Percentiles rank a stretch among this genome's conserved stretches.
phyloP scores from a whole-genome alignment of 2,888 invertebrate genomes.

The Clivina fossor region DNA sequence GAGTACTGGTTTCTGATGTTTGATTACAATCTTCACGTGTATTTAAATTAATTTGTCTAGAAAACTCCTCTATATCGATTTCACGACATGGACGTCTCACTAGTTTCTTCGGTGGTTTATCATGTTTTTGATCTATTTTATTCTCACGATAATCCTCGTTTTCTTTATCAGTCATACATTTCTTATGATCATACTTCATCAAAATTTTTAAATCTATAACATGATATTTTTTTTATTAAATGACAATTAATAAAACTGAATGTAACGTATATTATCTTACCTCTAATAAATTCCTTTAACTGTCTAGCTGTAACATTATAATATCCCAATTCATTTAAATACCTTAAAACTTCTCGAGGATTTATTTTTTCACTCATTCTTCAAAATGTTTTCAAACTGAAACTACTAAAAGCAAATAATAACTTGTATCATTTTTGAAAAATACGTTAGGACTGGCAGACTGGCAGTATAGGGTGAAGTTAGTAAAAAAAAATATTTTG shows the following conservation, averaged over 20 bases:
- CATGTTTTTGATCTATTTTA: neutral
- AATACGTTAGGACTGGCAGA: no score
- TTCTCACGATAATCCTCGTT: conserved; percentile 37
- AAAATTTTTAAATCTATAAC: conserved; percentile 67
- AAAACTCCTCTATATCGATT: no score
- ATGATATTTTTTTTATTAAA: conserved; percentile 33
- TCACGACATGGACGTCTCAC: no score
- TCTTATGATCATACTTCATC: conserved; percentile 63
- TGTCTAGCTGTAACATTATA: conserved; percentile 73
- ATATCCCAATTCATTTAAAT: conserved; percentile 76
- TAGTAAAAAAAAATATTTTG: no score
- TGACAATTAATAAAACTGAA: no score
- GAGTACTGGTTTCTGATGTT: conserved; percentile 16
- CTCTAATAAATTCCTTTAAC: conserved; percentile 77
- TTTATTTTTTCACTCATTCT: conserved; percentile 57
- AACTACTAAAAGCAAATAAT: no score
- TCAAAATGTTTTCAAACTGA: no score
- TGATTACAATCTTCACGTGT: no score
- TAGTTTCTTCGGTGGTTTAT: no score
- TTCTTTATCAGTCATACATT: conserved; percentile 45
- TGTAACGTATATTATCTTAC: conserved; percentile 53
- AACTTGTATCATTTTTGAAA: no score
- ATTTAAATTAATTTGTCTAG: no score
- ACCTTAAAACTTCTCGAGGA: conserved; percentile 71
- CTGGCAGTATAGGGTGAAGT: no score